Base-by-base conservation (phyloP, 2,113 vertebrate species). In the Dromaius novaehollandiae region DNA sequence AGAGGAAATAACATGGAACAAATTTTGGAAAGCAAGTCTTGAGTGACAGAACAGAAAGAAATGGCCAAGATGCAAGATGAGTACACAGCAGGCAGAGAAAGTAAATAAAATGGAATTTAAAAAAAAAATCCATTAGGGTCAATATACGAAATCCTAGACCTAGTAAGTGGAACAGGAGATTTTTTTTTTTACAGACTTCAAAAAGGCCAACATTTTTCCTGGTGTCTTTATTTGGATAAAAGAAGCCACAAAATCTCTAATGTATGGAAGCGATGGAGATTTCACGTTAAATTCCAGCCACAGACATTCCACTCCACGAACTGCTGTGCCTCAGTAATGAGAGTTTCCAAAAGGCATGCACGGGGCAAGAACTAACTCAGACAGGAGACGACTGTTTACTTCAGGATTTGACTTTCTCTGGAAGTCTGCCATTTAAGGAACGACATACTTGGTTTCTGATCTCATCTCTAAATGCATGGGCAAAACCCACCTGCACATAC, bases 31-130 rank as follows among this genome's bases (percentile, higher is more conserved):
- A 93, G 16, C 19, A 75, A 82, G 16, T 40, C 74, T 60, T 88
- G 36, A 95, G n/a, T 85, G 30, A 73, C 44, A 92, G 86, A 26
- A 92, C 88, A 90, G 73, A 76, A 88, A 86, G 32, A 88, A 95
- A 78, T 12, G 24, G 77, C 69, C 44, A 68, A 83, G 40, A 34
- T 82, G 48, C 48, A 87, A 93, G 65, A 79, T 69, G 70, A 90
- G 20, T 34, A 75, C 0, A 7, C 14, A 71, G 51, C 34, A 88
- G 81, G 46, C 30, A 75, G 51, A 63, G 86, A 88, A 84, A 83
- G 15, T 69, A 61, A 79, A 74, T 86, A 76, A 90, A 36, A 24
- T 76, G 38, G n/a, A 84, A 82, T 94, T 20, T 46, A 30, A 3
- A 53, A 64, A 74, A 89, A 87, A 3, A 26, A 44, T 28, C 38